These are phyloP conservation scores for Hippocampus barbouri DNA, from an alignment of 2,113 vertebrate species.

Conservation along the genomic window DNA sequence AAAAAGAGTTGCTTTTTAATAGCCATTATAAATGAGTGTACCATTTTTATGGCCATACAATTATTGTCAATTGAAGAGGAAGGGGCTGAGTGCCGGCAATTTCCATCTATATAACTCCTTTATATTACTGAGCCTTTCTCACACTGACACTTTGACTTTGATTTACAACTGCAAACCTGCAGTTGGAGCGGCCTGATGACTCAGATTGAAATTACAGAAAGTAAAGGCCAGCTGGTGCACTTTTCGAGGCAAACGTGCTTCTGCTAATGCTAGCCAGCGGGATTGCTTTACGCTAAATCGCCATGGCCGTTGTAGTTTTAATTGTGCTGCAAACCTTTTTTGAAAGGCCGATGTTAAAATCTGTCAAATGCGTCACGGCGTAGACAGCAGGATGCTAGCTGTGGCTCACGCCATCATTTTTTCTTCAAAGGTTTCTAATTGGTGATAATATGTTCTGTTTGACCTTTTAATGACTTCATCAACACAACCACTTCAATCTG, in stretches of 20 bases:
- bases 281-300: background rate
- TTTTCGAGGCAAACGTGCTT: constrained; percentile 10
- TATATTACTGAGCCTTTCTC: constrained; percentile 27
- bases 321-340: no score
- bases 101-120: constrained; percentile 44
- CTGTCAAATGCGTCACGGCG: background rate
- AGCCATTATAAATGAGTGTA: constrained; percentile 61
- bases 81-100: constrained; percentile 42
- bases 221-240: background rate
- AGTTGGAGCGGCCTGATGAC: constrained; percentile 18
- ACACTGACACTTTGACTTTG: constrained; percentile 38
- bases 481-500: background rate
- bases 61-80: constrained; percentile 66
- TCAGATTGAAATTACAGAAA: constrained; percentile 4
- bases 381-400: background rate
- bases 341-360: background rate
- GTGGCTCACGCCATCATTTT: background rate
- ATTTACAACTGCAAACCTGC: constrained; percentile 23
- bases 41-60: constrained; percentile 60
- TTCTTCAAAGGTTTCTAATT: background rate
- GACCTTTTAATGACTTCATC: background rate
- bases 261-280: constrained; percentile 4
- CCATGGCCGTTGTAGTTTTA: background rate
- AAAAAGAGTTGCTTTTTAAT: constrained; percentile 64
- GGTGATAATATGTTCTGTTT: background rate